Percentiles rank a stretch among this genome's conserved stretches.
phyloP scores from a whole-genome alignment of 2,888 invertebrate genomes.

The Ariolimax columbianus region DNA sequence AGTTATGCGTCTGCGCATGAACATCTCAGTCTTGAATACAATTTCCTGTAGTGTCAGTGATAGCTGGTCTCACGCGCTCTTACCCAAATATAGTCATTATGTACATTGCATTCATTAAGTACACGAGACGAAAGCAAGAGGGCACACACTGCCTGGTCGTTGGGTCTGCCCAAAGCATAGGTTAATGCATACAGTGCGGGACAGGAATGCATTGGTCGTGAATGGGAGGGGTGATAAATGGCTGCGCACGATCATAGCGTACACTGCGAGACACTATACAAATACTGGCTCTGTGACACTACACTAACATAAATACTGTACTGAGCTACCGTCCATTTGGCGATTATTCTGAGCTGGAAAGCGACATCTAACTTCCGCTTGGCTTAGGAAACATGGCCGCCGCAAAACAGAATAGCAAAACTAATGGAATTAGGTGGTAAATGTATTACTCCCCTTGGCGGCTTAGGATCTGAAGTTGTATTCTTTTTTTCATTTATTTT shows the following conservation, averaged over 20 bases:
- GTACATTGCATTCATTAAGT: background rate
- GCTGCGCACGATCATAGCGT: background rate
- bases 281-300: background rate
- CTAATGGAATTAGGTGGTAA: slow-evolving; percentile 26
- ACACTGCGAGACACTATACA: background rate
- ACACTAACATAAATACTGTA: background rate
- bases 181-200: background rate
- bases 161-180: background rate
- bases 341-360: background rate
- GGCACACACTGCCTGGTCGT: background rate
- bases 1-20: background rate
- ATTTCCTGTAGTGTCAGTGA: background rate
- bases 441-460: background rate
- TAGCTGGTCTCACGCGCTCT: background rate
- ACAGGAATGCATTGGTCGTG: background rate
- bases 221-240: background rate
- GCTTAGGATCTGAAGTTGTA: background rate
- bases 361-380: slow-evolving; percentile 1
- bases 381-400: background rate
- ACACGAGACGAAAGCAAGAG: background rate
- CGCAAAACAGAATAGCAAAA: background rate
- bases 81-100: no score
- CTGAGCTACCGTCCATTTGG: background rate
- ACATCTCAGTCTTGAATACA: background rate
- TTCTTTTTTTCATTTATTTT: background rate